Evolutionary conservation across 2,113 vertebrate species (phyloP), one percentile per base, ranked within the genome.

Genomic region (Nycticorax nycticorax): DNA sequence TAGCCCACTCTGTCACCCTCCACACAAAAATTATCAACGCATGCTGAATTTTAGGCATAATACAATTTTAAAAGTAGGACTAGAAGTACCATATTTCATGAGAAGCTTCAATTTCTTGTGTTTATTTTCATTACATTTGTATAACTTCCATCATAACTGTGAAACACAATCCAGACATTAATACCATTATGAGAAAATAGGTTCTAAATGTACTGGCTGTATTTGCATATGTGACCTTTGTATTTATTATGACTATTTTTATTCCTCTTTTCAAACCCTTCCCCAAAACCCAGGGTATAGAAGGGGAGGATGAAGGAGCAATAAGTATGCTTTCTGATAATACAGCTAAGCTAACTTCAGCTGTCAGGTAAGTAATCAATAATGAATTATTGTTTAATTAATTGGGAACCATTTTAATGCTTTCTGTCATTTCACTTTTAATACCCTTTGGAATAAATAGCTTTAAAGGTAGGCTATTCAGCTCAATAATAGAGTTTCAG

Each of bases 311-410:
- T 95, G 99, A 99, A 96, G 99, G 99, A 94, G 99, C 99, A 95
- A 99, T 99, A 98, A 99, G 99, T 97, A 99, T 99, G 99, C 97
- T 99, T 94, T 99, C 99, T 74, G 99, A 99, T 98, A 99, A 99
- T 97, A 99, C 99, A 43, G 99, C 99, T 90, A 99, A 99, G 95
- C 98, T 99, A 86, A 99, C 99, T 35, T 99, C 99, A 68, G 99
- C 99, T 75, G 98, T 99, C 96, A 99, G 99, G 99, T 99, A 97
- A 96, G 97, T 88, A 73, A 63, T 55, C 63, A 85, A 2, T 69
- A 43, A 64, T 37, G 30, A 19, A 23, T 76, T 80, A 53, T n/a
- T 79, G 39, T 67, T 63, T 86, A 35, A 57, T 74, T 84, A 41
- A 47, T 75, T 77, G 11, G 43, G 50, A 96, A 67, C n/a, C 6